These are phyloP conservation scores for Parnassius smintheus DNA, from an alignment of 2,888 invertebrate species.

Conservation along the genomic window DNA sequence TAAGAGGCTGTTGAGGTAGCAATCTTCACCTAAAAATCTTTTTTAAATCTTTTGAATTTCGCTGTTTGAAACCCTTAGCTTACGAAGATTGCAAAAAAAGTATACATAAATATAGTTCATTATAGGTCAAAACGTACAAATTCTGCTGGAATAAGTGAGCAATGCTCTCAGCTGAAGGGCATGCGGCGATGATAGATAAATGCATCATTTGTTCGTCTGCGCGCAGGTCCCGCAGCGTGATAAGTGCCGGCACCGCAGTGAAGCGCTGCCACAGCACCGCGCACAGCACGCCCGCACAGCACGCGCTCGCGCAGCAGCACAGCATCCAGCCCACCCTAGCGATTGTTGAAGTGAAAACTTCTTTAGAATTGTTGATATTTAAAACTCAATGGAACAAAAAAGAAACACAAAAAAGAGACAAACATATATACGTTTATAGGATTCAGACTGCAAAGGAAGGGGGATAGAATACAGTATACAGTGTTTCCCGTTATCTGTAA, in stretches of 20 bases:
- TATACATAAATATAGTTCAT: not conserved
- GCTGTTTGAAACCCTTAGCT: too few species aligned
- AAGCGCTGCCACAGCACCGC: constrained; percentile 66
- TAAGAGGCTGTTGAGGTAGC: too few species aligned
- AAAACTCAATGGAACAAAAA: too few species aligned
- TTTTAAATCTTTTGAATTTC: too few species aligned
- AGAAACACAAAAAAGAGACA: too few species aligned
- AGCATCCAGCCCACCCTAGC: constrained; percentile 55
- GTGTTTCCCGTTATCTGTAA: too few species aligned
- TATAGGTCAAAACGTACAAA: constrained; percentile 37
- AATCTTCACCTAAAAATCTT: too few species aligned
- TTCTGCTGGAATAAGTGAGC: constrained; percentile 40
- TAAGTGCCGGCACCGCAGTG: constrained; percentile 56
- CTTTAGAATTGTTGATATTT: too few species aligned
- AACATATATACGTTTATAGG: too few species aligned
- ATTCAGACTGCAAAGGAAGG: too few species aligned
- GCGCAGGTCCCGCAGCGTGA: constrained; percentile 44
- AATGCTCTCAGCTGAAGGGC: constrained; percentile 45
- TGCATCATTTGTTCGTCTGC: constrained; percentile 28
- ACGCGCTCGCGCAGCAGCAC: constrained; percentile 56
- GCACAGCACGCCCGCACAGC: constrained; percentile 61
- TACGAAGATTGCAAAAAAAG: too few species aligned
- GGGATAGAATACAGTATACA: too few species aligned
- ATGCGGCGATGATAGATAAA: constrained; percentile 52
- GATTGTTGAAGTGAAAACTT: not conserved